Percentiles rank a stretch among this genome's conserved stretches.
phyloP scores from a whole-genome alignment of 2,113 vertebrate species.

The Apodemus sylvaticus region DNA sequence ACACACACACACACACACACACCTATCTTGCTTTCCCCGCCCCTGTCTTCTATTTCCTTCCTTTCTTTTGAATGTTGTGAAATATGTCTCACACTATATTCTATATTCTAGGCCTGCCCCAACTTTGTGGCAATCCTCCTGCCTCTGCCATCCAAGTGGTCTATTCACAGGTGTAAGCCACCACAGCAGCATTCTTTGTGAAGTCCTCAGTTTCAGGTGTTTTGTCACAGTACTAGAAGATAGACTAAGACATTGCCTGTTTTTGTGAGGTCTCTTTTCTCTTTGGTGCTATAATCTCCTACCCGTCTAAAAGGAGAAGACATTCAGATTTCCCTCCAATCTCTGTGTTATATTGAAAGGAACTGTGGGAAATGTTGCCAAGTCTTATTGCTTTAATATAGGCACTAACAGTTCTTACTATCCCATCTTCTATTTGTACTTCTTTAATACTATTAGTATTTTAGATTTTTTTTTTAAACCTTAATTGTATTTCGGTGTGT shows the following conservation, averaged over 20 bases:
- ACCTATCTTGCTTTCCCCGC: too few relatives aligned
- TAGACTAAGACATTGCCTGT: too few relatives aligned
- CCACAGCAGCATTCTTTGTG: background rate
- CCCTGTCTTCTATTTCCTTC: background rate
- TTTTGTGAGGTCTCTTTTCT: background rate
- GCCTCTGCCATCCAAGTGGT: background rate
- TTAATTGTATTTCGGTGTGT: background rate
- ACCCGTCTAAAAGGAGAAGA: background rate
- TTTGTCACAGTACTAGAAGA: background rate
- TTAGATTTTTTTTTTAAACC: background rate
- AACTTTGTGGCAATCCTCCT: background rate
- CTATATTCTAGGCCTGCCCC: background rate
- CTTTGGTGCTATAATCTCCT: background rate
- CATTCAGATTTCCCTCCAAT: background rate
- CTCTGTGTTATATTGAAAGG: background rate
- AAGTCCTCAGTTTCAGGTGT: background rate
- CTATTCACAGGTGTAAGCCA: background rate
- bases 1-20: background rate
- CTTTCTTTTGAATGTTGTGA: background rate
- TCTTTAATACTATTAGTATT: background rate
- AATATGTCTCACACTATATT: background rate
- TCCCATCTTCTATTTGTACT: background rate
- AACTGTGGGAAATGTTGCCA: background rate
- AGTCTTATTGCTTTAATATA: background rate
- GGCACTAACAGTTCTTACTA: background rate